phyloP scores from a whole-genome alignment of 2,888 invertebrate genomes.

The Zygaena filipendulae region DNA sequence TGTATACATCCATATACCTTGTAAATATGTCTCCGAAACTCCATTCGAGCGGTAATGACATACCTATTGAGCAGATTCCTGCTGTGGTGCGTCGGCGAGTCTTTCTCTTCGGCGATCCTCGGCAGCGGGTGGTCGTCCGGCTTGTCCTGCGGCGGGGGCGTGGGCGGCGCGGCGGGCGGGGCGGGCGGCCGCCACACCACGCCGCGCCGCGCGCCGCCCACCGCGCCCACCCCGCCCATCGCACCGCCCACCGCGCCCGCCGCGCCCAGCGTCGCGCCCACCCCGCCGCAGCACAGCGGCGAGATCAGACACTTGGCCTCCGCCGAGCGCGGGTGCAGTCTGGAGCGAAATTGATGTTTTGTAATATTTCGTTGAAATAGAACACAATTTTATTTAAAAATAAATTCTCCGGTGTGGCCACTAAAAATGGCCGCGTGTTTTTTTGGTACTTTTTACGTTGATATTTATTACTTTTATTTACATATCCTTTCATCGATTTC shows the following conservation, averaged over 20 bases:
- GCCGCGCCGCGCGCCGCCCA: slow-evolving; percentile 37
- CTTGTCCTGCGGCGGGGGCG: slow-evolving; percentile 44
- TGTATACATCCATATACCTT: too few relatives aligned
- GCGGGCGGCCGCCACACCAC: slow-evolving; percentile 32
- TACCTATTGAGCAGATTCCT: slow-evolving; percentile 38
- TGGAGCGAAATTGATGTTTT: slow-evolving; percentile 14
- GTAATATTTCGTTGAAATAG: not conserved
- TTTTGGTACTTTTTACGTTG: too few relatives aligned
- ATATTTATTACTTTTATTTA: too few relatives aligned
- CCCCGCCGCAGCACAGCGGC: slow-evolving; percentile 76
- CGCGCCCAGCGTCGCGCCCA: slow-evolving; percentile 34
- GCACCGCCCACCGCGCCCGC: slow-evolving; percentile 18
- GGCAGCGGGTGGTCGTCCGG: slow-evolving; percentile 71
- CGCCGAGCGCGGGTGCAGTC: slow-evolving; percentile 90
- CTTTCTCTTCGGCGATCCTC: slow-evolving; percentile 88
- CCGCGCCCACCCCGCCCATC: slow-evolving; percentile 19
- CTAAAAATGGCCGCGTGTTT: too few relatives aligned
- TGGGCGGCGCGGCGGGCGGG: slow-evolving; percentile 40
- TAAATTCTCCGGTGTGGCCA: not conserved
- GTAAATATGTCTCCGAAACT: too few relatives aligned
- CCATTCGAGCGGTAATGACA: too few relatives aligned
- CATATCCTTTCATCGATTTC: too few relatives aligned
- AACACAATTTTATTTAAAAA: not conserved
- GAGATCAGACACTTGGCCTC: slow-evolving; percentile 87
- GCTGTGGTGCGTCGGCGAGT: slow-evolving; percentile 76